Base-by-base conservation (phyloP, 2,797 vertebrate genomes). In the Eleutherodactylus coqui region DNA sequence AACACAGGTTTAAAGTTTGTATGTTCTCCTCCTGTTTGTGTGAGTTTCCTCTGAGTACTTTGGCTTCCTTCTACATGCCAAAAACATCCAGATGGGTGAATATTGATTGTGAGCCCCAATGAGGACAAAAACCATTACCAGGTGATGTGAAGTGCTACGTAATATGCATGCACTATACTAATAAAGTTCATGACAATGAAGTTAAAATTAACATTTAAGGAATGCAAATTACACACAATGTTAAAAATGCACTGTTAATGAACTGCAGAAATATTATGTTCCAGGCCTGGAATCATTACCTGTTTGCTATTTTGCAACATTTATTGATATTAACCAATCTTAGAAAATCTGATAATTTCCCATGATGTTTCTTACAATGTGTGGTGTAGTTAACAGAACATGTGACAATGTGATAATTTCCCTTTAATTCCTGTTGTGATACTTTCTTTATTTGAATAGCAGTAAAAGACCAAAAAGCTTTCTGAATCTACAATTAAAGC, bases 371-470 rank as follows among this genome's bases (percentile, higher is more conserved):
- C 5, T 27, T 27, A 67, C 79, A 67, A 49, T 34, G 8, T 27
- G 34, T 8, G 17, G 29, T 47, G 14, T 77, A 80, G 43, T 36
- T 67, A 29, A 67, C 27, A 67, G 60, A 43, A 47, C 41, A 11
- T 47, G 17, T n/a, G 34, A 49, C 27, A 80, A 47, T 43, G 60
- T 49, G 27, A 34, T 80, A 27, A 27, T 79, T 79, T 64, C 2
- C 58, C 14, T 79, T 60, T 60, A 60, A 55, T 41, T 43, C 24
- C n/a, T 79, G 53, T 7, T 79, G 53, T 17, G 38, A 43, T 79
- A 79, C 13, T 38, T 36, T 60, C 51, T 14, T 60, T 76, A 14
- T n/a, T 21, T 60, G 53, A 58, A 43, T 53, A 58, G 21, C 3
- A 24, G 17, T 24, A 27, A 60, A 60, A 10, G 36, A n/a, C 10